phyloP scores from a whole-genome alignment of 2,113 vertebrate genomes.

The Lagopus muta region DNA sequence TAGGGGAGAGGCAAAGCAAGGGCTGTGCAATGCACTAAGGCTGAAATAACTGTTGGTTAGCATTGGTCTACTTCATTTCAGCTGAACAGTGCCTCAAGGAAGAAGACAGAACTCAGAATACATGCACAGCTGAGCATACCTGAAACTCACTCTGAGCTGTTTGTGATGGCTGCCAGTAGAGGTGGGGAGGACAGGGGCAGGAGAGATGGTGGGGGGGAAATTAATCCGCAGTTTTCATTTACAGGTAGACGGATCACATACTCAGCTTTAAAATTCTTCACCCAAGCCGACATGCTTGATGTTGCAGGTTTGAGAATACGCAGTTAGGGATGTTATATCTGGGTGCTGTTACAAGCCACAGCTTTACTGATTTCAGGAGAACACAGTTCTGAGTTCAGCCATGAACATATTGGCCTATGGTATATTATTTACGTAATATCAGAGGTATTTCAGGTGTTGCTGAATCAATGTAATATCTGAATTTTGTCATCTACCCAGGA shows the following conservation, averaged over 20 bases:
- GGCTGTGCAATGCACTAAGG: neutral
- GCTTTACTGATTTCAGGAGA: neutral
- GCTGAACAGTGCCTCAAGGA: neutral
- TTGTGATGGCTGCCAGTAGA: accelerated
- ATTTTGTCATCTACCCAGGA: neutral
- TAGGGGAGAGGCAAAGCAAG: neutral
- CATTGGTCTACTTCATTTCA: neutral
- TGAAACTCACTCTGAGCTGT: neutral
- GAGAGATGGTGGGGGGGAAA: neutral
- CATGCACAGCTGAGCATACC: neutral
- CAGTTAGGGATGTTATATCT: neutral
- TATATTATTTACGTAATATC: accelerated
- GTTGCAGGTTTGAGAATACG: accelerated
- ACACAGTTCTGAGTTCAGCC: neutral
- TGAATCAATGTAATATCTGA: neutral
- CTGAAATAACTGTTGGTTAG: neutral
- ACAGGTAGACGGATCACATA: neutral
- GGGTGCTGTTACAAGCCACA: neutral
- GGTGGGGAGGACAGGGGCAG: too few relatives aligned
- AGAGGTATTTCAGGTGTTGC: neutral
- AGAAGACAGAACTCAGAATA: neutral
- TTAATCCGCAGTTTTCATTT: accelerated
- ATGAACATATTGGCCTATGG: neutral
- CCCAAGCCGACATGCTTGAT: neutral
- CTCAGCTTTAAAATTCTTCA: neutral